A percentile compares a stretch with the other conserved stretches of the same genome.
Conservation (phyloP, 2,888 invertebrate species). For the Salticus scenicus region DNA sequence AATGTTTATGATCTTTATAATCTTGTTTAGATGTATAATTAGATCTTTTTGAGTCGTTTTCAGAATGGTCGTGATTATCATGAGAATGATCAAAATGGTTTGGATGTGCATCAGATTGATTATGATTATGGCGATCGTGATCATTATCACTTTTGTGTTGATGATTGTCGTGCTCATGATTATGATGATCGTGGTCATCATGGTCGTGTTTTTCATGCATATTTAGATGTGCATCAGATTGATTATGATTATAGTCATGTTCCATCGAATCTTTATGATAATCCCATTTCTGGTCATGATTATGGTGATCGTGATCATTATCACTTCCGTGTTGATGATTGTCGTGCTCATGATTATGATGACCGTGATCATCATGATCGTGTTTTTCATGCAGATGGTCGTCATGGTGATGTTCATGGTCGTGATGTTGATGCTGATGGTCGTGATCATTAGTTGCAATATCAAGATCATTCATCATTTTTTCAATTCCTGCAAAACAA, state of each 20-base stretch:
- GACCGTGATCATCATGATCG: slow-evolving; percentile 31
- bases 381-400: slow-evolving; percentile 33
- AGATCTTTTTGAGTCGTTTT: background rate
- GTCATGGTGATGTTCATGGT: slow-evolving; percentile 36
- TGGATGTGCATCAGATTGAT: slow-evolving; percentile 9
- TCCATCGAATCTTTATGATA: background rate
- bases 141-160: slow-evolving; percentile 15
- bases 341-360: background rate
- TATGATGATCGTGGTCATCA: slow-evolving; percentile 11
- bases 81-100: background rate
- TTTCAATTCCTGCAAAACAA: slow-evolving; percentile 37
- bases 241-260: slow-evolving; percentile 28
- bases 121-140: slow-evolving; percentile 26
- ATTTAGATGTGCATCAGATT: background rate
- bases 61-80: background rate
- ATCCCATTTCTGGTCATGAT: background rate
- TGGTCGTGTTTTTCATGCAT: background rate
- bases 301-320: background rate
- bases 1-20: no score
- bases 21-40: background rate
- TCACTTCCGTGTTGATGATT: background rate
- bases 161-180: slow-evolving; percentile 1
- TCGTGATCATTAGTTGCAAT: slow-evolving; percentile 36
- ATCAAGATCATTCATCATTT: slow-evolving; percentile 57
- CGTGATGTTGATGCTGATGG: slow-evolving; percentile 37